Evolutionary conservation across 2,888 invertebrate species (phyloP).

Genomic region (Ophion costatus): DNA sequence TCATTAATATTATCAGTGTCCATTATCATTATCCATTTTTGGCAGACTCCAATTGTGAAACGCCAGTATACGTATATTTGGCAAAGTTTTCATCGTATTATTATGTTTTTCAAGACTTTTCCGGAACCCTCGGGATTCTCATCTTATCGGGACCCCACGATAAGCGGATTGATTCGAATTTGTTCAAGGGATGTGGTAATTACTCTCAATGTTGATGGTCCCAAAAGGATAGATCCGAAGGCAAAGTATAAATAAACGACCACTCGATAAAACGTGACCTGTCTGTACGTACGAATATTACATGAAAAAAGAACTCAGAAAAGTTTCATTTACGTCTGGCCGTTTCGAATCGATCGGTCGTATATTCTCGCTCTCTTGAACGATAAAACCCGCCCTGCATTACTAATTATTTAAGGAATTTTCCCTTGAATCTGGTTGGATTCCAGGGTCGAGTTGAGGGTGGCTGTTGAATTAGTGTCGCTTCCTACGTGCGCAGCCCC

Average conservation of each 20-base stretch:
- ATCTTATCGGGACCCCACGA: not conserved
- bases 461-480: conserved; percentile 28
- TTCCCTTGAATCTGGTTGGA: conserved; percentile 14
- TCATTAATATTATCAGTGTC: no score
- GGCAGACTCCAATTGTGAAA: no score
- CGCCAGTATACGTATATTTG: no score
- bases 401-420: conserved; percentile 58
- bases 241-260: not conserved
- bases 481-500: not conserved
- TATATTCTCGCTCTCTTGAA: conserved; percentile 20
- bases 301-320: conserved; percentile 3
- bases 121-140: not conserved
- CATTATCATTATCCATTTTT: no score
- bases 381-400: conserved; percentile 46
- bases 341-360: conserved; percentile 48
- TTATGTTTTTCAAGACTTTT: not conserved
- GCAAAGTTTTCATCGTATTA: no score
- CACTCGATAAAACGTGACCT: not conserved
- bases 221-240: not conserved
- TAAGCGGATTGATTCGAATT: not conserved
- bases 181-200: not conserved
- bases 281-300: conserved; percentile 14
- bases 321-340: conserved; percentile 20
- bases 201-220: not conserved
- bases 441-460: conserved; percentile 11